Base-by-base conservation (phyloP, 2,888 invertebrate genomes). In the Stenoptilia bipunctidactyla region DNA sequence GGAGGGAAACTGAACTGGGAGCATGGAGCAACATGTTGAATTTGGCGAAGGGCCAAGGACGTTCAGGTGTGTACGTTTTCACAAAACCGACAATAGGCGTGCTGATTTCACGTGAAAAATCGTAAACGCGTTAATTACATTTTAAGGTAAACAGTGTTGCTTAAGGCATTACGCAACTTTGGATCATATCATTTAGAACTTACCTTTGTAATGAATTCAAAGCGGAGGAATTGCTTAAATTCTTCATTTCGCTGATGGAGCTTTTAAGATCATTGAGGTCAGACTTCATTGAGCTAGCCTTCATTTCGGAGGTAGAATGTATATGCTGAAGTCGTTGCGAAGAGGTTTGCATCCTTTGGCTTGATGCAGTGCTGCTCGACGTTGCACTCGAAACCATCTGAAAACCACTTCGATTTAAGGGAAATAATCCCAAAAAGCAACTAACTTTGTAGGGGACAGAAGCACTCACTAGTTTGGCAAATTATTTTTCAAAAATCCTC, bases 181-280 rank as follows among this genome's bases (percentile, higher is more conserved):
- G 12, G 15, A 8, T 10, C 4, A 30, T 9, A 10, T 30, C 12
- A 3, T 5, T 20, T 8, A 20, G 10, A 30, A n/a, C 25, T 25
- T 48, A 82, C 82, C 80, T 73, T 64, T 79, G 74, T 58, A 72
- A 69, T 53, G 82, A 79, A 55, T 76, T 80, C 53, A 76, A 65
- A 43, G 77, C 74, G 41, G 76, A 67, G 35, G 77, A 62, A 54
- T 63, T 79, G 56, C 80, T 82, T 44, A 92, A 82, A 58, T 90
- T 93, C 79, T 92, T 93, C 89, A 94, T 93, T 83, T 94, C 93
- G 46, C 92, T 91, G 72, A 94, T 92, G 62, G 92, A 92, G 66
- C 91, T 92, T 71, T 94, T 90, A 48, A 94, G 86, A 63, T 92
- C 91, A 45, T 88, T 86, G 37, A 92, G 85, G 69, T 93, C 92